Conservation (phyloP, 1,140 invertebrate genomes). For the Pararge aegeria region DNA sequence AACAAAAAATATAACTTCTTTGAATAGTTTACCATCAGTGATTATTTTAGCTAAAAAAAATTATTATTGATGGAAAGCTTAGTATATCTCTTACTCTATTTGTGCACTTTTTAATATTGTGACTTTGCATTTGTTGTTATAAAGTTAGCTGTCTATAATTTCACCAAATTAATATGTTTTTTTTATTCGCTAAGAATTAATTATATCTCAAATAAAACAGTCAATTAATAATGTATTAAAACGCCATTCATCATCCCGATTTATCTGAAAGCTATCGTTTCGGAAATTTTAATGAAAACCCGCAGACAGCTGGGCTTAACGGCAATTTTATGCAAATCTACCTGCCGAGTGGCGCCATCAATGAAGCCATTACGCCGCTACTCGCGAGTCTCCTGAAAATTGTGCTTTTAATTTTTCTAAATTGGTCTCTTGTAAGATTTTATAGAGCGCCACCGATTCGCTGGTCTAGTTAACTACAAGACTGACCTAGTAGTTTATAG, state of each 20-base stretch:
- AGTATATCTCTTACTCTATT: no score
- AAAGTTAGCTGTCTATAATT: no score
- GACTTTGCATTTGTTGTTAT: no score
- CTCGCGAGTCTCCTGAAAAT: constrained; percentile 10
- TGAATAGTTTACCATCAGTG: no score
- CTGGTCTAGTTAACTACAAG: no score
- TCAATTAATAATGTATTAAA: constrained; percentile 34
- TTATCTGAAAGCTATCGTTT: constrained; percentile 39
- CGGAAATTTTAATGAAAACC: constrained; percentile 58
- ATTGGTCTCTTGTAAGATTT: background rate
- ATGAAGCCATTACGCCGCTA: constrained; percentile 40
- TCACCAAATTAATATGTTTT: background rate
- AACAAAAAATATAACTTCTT: no score
- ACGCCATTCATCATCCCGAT: constrained; percentile 47
- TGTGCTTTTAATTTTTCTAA: constrained; percentile 5
- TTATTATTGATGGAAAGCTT: no score
- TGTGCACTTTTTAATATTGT: no score
- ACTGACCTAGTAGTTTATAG: no score
- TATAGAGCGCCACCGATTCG: no score
- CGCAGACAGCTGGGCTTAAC: constrained; percentile 43
- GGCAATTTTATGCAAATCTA: constrained; percentile 59
- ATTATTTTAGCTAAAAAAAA: no score
- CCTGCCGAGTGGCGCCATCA: constrained; percentile 31
- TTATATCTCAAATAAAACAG: constrained; percentile 16
- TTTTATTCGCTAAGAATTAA: background rate